Evolutionary conservation across 2,888 invertebrate genomes (phyloP), one percentile per base, ranked within the genome.

Genomic region (Ligdia adustata): DNA sequence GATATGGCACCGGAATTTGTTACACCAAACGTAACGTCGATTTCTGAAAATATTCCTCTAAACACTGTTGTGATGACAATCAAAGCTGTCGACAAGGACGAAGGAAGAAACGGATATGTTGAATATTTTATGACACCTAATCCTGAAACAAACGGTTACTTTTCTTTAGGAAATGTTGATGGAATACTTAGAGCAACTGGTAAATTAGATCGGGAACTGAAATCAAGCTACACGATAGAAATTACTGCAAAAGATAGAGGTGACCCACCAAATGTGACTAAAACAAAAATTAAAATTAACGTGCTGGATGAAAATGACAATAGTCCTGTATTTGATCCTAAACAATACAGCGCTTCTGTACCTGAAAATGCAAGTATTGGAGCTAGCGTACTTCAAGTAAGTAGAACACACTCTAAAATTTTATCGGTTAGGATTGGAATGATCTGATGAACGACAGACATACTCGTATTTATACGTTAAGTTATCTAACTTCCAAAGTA

Each of bases 331-430:
- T 97, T 97, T 76, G 95, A 97, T 75, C 96, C 96, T 0, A 94
- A 95, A 69, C 96, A 97, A 74, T 98, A 97, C 75, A 96, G 96
- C 52, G 96, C 97, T 0, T 95, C 95, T 1, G 95, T 98, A 16
- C 95, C 96, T 0, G 98, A 98, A 88, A 97, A 98, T 80, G 96
- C 97, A n/a, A 95, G 96, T 59, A 96, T 98, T 60, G 98, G 98
- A 3, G 96, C 96, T 27, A 97, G 95, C 76, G 96, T 98, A 0
- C 80, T 98, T 26, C 96, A 96, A 91, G 95, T 95, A 81, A 80
- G 70, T 64, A 37, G n/a, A n/a, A n/a, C n/a, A n/a, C n/a, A n/a
- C n/a, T n/a, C n/a, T n/a, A n/a, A n/a, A n/a, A n/a, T n/a, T n/a
- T n/a, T n/a, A n/a, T n/a, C n/a, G n/a, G n/a, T n/a, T n/a, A n/a